Percentiles rank a stretch among this genome's conserved stretches.
These are phyloP conservation scores for Prochilodus magdalenae DNA, from an alignment of 2,113 vertebrate species.

Conservation along the genomic window DNA sequence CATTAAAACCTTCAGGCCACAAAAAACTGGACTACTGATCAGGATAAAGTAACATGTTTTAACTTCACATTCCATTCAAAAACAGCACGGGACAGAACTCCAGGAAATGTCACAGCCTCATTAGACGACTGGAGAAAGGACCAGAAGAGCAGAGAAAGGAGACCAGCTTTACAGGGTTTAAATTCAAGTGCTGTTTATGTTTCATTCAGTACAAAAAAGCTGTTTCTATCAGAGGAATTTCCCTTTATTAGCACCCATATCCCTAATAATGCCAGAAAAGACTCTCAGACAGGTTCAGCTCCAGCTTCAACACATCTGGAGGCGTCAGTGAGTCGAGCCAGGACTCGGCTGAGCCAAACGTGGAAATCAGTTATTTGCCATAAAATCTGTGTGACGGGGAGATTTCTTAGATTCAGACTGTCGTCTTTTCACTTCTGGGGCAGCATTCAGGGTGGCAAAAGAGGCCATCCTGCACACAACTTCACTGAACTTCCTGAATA, in stretches of 20 bases:
- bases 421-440: neutral
- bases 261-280: neutral
- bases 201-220: neutral
- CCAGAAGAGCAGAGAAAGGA: neutral
- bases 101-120: neutral
- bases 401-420: neutral
- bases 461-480: neutral
- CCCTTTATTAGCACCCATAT: no score
- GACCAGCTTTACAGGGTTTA: neutral
- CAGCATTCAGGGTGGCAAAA: neutral
- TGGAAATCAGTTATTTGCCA: no score
- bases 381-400: neutral
- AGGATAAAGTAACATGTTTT: no score
- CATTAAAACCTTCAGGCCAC: no score
- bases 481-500: constrained; percentile 16
- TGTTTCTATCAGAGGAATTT: neutral
- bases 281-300: neutral
- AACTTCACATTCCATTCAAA: no score
- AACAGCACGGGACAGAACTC: neutral
- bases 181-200: neutral
- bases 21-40: no score
- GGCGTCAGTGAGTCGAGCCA: no score
- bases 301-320: no score
- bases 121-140: neutral
- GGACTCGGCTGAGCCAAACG: no score